These are phyloP conservation scores for Penaeus vannamei DNA, from an alignment of 1,140 invertebrate species.

Conservation along the genomic window DNA sequence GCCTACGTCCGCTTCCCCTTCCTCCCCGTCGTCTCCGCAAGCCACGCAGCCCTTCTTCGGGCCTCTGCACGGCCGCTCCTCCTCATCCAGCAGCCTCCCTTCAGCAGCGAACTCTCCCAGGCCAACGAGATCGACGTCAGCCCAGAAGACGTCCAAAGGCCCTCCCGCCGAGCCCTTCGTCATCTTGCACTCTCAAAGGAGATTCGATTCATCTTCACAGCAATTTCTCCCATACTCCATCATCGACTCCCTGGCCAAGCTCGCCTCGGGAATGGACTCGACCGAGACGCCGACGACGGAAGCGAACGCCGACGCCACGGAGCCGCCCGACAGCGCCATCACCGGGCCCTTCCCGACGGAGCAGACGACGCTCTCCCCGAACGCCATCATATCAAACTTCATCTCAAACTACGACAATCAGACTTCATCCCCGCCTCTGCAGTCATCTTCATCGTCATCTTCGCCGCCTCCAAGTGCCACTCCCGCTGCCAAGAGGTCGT, in stretches of 20 bases:
- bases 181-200: too few species aligned
- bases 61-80: constrained; percentile 20
- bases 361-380: constrained; percentile 17
- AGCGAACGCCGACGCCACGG: background rate
- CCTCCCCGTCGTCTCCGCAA: background rate
- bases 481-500: background rate
- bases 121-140: too few species aligned
- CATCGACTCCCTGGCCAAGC: background rate
- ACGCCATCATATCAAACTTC: constrained; percentile 24
- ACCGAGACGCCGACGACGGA: background rate
- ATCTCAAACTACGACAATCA: background rate
- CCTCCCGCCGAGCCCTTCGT: too few species aligned
- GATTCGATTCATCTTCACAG: background rate
- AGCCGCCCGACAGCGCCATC: too few species aligned
- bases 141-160: too few species aligned
- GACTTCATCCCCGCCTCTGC: background rate
- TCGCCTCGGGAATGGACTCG: background rate
- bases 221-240: background rate
- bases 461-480: background rate
- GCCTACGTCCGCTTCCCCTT: background rate
- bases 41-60: background rate
- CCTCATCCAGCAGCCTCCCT: background rate
- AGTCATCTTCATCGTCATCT: background rate
- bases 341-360: background rate
- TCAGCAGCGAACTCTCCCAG: too few species aligned